Percentiles rank a stretch among this genome's conserved stretches.
These are phyloP conservation scores for Delia radicum DNA, from an alignment of 1,140 invertebrate species.

Conservation along the genomic window DNA sequence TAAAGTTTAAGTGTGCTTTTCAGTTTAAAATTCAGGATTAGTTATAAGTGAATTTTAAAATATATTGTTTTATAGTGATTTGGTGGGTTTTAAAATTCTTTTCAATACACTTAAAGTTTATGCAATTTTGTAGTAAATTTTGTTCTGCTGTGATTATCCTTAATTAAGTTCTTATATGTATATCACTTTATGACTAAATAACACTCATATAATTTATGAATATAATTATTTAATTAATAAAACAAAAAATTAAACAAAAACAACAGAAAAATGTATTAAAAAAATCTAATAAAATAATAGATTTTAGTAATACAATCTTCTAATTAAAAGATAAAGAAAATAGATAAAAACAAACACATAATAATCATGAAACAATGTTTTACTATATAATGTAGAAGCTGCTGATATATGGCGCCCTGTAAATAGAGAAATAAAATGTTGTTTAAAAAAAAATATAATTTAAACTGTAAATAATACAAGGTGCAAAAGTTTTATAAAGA, in stretches of 20 bases:
- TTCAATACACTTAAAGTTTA: too few relatives aligned
- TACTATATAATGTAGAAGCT: conserved; percentile 25
- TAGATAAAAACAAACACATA: conserved; percentile 28
- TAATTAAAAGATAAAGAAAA: background rate
- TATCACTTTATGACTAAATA: conserved; percentile 1
- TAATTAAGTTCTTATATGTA: background rate
- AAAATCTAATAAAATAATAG: background rate
- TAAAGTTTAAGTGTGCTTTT: too few relatives aligned
- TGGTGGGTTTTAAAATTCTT: background rate
- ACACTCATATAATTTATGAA: background rate
- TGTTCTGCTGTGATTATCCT: background rate
- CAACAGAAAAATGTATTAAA: background rate
- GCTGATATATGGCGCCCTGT: conserved; percentile 48
- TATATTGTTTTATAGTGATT: too few relatives aligned
- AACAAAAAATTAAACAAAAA: background rate
- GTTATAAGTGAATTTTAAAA: too few relatives aligned
- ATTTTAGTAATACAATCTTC: background rate
- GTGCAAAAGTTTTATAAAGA: too few relatives aligned
- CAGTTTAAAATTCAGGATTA: too few relatives aligned
- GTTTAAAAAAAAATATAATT: too few relatives aligned
- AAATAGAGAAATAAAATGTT: conserved; percentile 26
- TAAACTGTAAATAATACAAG: too few relatives aligned
- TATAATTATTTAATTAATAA: background rate
- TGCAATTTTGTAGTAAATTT: too few relatives aligned
- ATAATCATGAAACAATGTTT: conserved; percentile 10